Evolutionary conservation across 2,797 vertebrate genomes (phyloP).

Genomic region (Mionectes olivaceus): DNA sequence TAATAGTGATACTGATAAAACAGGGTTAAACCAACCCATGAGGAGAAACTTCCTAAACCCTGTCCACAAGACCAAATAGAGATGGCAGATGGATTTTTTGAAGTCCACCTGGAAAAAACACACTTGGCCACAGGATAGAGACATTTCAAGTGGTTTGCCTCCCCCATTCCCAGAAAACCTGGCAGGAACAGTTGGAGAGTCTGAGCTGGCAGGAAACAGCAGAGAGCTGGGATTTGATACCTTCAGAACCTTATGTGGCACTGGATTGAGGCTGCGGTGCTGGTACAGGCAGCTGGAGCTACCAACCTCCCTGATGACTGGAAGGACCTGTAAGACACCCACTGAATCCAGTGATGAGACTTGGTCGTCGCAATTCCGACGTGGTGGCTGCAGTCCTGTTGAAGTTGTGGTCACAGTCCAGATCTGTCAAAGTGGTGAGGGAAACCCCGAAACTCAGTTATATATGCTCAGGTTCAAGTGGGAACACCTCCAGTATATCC

Average conservation of each 20-base stretch:
- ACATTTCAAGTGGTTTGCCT: not conserved
- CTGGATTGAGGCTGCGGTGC: not conserved
- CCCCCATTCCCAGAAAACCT: not conserved
- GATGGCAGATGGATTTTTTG: not conserved
- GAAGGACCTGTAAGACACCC: not conserved
- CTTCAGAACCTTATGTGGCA: not conserved
- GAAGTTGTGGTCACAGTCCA: not conserved
- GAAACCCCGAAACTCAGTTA: not conserved
- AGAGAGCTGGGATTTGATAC: not conserved
- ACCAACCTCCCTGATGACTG: not conserved
- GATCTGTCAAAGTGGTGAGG: not conserved
- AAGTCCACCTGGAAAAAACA: not conserved
- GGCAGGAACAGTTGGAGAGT: not conserved
- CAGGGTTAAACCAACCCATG: too few relatives aligned
- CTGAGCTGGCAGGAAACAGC: not conserved
- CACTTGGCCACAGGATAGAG: not conserved
- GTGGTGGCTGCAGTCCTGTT: too few relatives aligned
- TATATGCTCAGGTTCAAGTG: not conserved
- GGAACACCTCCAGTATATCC: not conserved
- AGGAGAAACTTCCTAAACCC: too few relatives aligned
- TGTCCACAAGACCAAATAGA: not conserved
- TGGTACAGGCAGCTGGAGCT: not conserved
- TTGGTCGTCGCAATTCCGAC: not conserved
- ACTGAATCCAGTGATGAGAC: not conserved
- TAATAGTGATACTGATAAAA: too few relatives aligned